Evolutionary conservation across 2,797 vertebrate genomes (phyloP).

Genomic region (Amphiprion clarkii): DNA sequence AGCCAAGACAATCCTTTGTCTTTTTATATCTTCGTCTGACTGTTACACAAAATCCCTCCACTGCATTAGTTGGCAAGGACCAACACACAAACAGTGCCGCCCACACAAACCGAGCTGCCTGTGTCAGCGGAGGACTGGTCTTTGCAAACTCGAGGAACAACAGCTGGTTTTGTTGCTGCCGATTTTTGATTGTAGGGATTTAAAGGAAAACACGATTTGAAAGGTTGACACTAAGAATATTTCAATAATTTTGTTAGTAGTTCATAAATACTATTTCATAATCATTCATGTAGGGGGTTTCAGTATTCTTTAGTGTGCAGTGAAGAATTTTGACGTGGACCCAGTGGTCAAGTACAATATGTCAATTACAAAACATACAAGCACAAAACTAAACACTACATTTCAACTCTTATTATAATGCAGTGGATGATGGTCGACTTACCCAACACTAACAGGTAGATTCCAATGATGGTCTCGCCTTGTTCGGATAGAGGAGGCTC

Average conservation of each 20-base stretch:
- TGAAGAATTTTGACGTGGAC: too few relatives aligned
- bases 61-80: conserved; percentile 7
- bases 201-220: background rate
- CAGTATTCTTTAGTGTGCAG: too few relatives aligned
- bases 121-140: conserved; percentile 23
- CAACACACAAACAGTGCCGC: conserved; percentile 10
- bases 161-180: conserved; percentile 17
- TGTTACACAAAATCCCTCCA: conserved; percentile 28
- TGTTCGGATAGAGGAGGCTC: conserved; percentile 87
- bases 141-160: conserved; percentile 35
- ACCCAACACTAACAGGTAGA: conserved; percentile 89
- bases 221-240: too few relatives aligned
- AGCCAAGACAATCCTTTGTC: conserved; percentile 26
- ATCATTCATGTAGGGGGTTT: too few relatives aligned
- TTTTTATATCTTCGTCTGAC: conserved; percentile 44
- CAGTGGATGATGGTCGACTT: conserved; percentile 51
- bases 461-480: conserved; percentile 89
- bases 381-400: background rate
- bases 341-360: background rate
- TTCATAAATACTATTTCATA: too few relatives aligned
- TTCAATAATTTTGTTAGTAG: too few relatives aligned
- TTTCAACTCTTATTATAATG: background rate
- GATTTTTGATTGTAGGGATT: background rate
- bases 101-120: conserved; percentile 16
- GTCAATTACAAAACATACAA: background rate